Conservation (phyloP, 2,888 invertebrate species). For the Coleophora deauratella region DNA sequence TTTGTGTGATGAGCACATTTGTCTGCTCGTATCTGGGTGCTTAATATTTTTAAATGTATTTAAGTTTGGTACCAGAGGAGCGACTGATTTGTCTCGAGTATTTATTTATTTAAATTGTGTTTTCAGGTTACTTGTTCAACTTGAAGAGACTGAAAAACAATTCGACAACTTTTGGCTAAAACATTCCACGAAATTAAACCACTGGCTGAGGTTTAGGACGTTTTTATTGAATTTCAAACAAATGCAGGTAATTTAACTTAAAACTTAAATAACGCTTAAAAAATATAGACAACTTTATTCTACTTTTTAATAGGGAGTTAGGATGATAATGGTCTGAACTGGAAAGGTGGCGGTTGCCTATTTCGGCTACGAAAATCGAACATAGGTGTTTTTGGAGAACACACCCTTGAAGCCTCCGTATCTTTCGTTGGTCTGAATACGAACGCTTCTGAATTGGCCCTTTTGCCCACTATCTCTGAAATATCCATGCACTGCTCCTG, state of each 20-base stretch:
- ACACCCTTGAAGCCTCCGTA: constrained; percentile 36
- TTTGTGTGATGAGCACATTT: no score
- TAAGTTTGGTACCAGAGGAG: no score
- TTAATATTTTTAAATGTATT: no score
- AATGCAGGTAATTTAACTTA: constrained; percentile 76
- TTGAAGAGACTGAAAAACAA: constrained; percentile 94
- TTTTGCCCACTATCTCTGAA: constrained; percentile 52
- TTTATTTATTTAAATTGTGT: no score
- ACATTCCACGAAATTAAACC: constrained; percentile 90
- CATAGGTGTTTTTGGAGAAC: constrained; percentile 57
- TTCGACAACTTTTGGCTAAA: constrained; percentile 96
- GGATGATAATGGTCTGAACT: constrained; percentile 48
- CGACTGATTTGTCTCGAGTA: no score
- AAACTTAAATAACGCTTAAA: constrained; percentile 7
- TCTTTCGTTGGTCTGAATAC: constrained; percentile 56
- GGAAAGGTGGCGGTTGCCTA: constrained; percentile 37
- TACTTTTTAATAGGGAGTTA: no score
- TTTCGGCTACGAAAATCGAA: constrained; percentile 53
- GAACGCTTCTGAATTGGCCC: constrained; percentile 47
- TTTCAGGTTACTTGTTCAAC: constrained; percentile 87
- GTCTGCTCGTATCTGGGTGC: no score
- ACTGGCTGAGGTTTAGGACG: constrained; percentile 91
- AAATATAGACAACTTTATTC: no score
- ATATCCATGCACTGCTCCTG: constrained; percentile 58
- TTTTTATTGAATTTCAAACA: constrained; percentile 97